A percentile compares a stretch with the other conserved stretches of the same genome.
phyloP scores from a whole-genome alignment of 2,113 vertebrate species.

The Antechinus flavipes region DNA sequence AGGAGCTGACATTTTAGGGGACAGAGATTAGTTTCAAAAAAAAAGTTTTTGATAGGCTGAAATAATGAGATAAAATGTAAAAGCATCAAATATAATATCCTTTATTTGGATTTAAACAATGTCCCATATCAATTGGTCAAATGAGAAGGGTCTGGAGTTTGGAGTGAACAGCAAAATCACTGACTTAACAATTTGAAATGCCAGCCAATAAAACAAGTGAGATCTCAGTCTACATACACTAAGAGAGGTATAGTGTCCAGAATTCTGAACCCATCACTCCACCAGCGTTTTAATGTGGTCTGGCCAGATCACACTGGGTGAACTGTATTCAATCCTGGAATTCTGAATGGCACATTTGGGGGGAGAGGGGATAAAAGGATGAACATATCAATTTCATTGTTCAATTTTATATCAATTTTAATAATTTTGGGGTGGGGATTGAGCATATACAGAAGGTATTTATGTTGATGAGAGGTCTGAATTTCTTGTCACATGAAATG shows the following conservation, averaged over 20 bases:
- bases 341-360: neutral
- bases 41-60: neutral
- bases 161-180: neutral
- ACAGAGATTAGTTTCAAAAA: neutral
- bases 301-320: neutral
- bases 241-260: neutral
- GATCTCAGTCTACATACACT: neutral
- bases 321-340: neutral
- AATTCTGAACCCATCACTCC: neutral
- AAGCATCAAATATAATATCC: neutral
- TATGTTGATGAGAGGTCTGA: neutral
- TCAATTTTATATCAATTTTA: no score
- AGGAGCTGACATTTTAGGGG: neutral
- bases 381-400: neutral
- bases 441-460: neutral
- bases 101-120: neutral
- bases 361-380: neutral
- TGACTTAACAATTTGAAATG: neutral
- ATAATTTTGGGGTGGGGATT: no score
- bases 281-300: neutral
- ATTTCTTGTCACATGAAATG: neutral
- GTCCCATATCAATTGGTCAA: neutral
- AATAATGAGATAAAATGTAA: neutral
- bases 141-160: neutral
- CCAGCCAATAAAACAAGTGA: neutral